phyloP scores from a whole-genome alignment of 1,140 invertebrate genomes.

The Meloidogyne floridensis region DNA sequence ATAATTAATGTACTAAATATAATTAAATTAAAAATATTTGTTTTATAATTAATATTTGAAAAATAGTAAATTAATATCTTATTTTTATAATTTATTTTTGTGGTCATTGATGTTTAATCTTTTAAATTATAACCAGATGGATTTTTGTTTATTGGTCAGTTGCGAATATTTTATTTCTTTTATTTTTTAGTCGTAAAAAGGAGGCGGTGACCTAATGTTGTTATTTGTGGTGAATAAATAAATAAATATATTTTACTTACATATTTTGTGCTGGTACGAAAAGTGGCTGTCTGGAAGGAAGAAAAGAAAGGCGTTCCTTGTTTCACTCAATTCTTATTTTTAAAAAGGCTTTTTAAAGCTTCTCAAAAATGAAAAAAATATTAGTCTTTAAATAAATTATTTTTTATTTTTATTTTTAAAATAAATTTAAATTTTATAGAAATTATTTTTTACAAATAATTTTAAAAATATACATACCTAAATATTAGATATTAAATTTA shows the following conservation, averaged over 20 bases:
- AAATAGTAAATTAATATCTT: background rate
- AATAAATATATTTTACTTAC: background rate
- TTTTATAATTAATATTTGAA: no score
- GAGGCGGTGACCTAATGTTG: no score
- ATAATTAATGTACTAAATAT: no score
- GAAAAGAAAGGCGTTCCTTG: background rate
- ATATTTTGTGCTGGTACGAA: background rate
- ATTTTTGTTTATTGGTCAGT: background rate
- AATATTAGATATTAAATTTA: no score
- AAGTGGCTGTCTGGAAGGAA: background rate
- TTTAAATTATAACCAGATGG: background rate
- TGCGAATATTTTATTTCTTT: background rate
- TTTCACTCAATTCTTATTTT: background rate
- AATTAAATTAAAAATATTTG: no score
- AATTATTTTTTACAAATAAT: no score
- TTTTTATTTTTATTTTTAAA: background rate
- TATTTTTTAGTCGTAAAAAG: no score
- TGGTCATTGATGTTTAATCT: constrained; percentile 6
- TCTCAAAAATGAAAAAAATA: background rate
- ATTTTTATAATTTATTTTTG: background rate
- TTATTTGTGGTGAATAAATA: no score
- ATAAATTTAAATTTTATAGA: no score
- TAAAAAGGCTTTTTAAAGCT: background rate
- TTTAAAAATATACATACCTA: no score
- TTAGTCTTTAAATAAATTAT: background rate